A percentile compares a stretch with the other conserved stretches of the same genome.
phyloP scores from a whole-genome alignment of 1,140 invertebrate genomes.

The Hyles euphorbiae region DNA sequence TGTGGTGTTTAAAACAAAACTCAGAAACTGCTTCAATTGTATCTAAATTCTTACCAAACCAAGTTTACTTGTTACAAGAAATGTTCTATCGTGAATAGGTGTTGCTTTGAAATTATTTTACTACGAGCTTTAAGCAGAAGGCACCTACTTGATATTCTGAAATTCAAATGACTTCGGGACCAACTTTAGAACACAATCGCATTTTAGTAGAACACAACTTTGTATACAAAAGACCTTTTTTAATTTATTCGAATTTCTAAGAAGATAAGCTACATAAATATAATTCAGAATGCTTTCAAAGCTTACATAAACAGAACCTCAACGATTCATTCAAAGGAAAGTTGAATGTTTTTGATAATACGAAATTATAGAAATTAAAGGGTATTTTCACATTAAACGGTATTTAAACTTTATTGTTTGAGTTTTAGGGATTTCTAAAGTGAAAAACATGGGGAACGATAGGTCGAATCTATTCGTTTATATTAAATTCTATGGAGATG shows the following conservation, averaged over 20 bases:
- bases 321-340: too few relatives aligned
- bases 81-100: too few relatives aligned
- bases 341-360: too few relatives aligned
- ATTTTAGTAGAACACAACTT: slow-evolving; percentile 46
- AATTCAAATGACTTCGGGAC: slow-evolving; percentile 66
- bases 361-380: too few relatives aligned
- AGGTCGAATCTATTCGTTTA: too few relatives aligned
- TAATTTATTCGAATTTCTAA: slow-evolving; percentile 46
- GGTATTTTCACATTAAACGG: too few relatives aligned
- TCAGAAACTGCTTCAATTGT: too few relatives aligned
- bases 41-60: too few relatives aligned
- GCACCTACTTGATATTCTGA: slow-evolving; percentile 54
- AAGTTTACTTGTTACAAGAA: too few relatives aligned
- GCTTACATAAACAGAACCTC: background rate
- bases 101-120: slow-evolving; percentile 30
- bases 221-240: slow-evolving; percentile 56
- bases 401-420: too few relatives aligned
- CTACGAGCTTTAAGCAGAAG: slow-evolving; percentile 30
- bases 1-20: slow-evolving; percentile 2
- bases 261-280: slow-evolving; percentile 10
- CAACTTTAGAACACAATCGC: slow-evolving; percentile 59
- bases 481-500: slow-evolving; percentile 2
- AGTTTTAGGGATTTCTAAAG: too few relatives aligned
- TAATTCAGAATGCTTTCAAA: slow-evolving; percentile 2
- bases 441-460: slow-evolving; percentile 7